Evolutionary conservation across 2,797 vertebrate genomes (phyloP).

Genomic region (Loriculus beryllinus): DNA sequence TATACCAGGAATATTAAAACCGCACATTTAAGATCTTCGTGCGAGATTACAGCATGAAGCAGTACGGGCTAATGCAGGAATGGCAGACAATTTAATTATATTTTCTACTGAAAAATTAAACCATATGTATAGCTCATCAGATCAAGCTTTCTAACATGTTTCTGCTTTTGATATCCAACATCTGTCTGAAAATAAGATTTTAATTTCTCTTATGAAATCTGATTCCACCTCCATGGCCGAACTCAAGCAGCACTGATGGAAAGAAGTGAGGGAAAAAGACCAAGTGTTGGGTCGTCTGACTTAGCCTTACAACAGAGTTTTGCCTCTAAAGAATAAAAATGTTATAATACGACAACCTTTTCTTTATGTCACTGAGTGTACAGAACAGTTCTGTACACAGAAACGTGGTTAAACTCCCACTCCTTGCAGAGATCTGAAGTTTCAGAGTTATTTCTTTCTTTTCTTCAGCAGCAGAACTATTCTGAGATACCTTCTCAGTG

Average conservation of each 20-base stretch:
- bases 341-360: neutral
- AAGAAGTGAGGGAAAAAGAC: neutral
- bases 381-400: neutral
- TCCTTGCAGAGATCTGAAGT: neutral
- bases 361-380: neutral
- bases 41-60: neutral
- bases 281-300: neutral
- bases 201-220: neutral
- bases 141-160: neutral
- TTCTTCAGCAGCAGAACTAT: neutral
- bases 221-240: neutral
- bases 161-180: constrained; percentile 34
- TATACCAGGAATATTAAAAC: constrained; percentile 2
- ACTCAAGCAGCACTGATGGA: neutral
- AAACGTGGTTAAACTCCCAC: neutral
- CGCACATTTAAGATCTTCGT: neutral
- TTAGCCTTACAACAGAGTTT: neutral
- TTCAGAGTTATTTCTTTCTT: neutral
- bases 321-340: neutral
- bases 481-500: neutral
- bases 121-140: constrained; percentile 11
- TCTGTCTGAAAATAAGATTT: constrained; percentile 17
- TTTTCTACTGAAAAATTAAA: constrained; percentile 40
- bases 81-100: neutral
- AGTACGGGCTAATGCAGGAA: neutral